Percentiles rank a stretch among this genome's conserved stretches.
These are phyloP conservation scores for Rutilus rutilus DNA, from an alignment of 2,113 vertebrate genomes.

Conservation along the genomic window DNA sequence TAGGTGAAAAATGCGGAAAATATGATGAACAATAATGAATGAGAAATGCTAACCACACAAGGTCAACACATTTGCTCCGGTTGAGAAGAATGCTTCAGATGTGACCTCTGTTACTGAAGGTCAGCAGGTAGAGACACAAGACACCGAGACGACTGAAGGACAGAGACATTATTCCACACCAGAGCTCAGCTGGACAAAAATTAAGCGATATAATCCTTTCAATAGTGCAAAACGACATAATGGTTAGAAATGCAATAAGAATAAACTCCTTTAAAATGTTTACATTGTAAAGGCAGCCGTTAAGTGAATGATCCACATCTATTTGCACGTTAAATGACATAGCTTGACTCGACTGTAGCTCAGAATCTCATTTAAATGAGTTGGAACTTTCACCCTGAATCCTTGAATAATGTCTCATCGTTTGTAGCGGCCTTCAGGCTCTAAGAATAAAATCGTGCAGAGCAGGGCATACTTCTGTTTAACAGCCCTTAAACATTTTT, in stretches of 20 bases:
- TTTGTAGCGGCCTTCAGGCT: background rate
- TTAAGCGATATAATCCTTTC: background rate
- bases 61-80: constrained; percentile 14
- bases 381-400: background rate
- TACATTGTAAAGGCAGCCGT: background rate
- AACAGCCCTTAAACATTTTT: background rate
- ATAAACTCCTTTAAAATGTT: background rate
- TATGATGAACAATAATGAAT: background rate
- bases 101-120: constrained; percentile 12
- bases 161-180: constrained; percentile 1
- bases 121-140: constrained; percentile 31
- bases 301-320: background rate
- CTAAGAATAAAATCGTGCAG: background rate
- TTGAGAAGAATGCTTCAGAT: background rate
- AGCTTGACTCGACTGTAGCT: background rate
- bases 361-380: background rate
- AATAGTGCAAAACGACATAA: background rate
- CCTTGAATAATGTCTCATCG: background rate
- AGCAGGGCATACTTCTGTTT: background rate
- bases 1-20: background rate
- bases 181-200: constrained; percentile 20
- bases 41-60: constrained; percentile 10
- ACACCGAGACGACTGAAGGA: constrained; percentile 6
- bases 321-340: background rate
- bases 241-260: background rate